Evolutionary conservation across 1,140 invertebrate species (phyloP).

Genomic region (Gryon sp.): DNA sequence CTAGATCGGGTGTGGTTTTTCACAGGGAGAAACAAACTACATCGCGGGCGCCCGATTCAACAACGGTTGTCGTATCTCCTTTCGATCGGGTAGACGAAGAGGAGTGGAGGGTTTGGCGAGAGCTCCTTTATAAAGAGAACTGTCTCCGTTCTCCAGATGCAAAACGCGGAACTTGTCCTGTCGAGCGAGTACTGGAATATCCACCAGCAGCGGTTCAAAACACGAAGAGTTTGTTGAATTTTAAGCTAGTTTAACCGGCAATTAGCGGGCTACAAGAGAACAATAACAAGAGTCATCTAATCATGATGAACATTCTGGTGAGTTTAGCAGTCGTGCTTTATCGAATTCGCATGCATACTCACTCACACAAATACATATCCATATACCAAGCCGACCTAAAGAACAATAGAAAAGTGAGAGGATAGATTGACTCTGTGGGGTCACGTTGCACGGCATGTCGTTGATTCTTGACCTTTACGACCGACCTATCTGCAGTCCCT

Average conservation of each 20-base stretch:
- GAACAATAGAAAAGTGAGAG: constrained; percentile 78
- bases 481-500: constrained; percentile 20
- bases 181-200: constrained; percentile 45
- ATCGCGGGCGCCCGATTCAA: constrained; percentile 52
- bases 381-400: too few relatives aligned
- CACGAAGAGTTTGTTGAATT: constrained; percentile 18
- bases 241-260: constrained; percentile 28
- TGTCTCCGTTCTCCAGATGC: constrained; percentile 75
- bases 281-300: too few relatives aligned
- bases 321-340: constrained; percentile 45
- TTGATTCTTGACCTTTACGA: constrained; percentile 42
- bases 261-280: constrained; percentile 13
- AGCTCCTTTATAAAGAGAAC: constrained; percentile 75
- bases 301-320: constrained; percentile 67
- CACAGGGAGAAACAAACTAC: constrained; percentile 30
- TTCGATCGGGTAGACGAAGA: constrained; percentile 46
- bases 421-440: constrained; percentile 59
- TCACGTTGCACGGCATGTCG: constrained; percentile 48
- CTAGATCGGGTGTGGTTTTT: constrained; percentile 39
- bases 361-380: too few relatives aligned
- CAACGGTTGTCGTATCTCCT: constrained; percentile 63
- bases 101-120: constrained; percentile 70
- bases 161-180: constrained; percentile 64
- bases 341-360: constrained; percentile 17
- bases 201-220: constrained; percentile 67